Base-by-base conservation (phyloP, 2,888 invertebrate species). In the Harpagoxenus sublaevis region DNA sequence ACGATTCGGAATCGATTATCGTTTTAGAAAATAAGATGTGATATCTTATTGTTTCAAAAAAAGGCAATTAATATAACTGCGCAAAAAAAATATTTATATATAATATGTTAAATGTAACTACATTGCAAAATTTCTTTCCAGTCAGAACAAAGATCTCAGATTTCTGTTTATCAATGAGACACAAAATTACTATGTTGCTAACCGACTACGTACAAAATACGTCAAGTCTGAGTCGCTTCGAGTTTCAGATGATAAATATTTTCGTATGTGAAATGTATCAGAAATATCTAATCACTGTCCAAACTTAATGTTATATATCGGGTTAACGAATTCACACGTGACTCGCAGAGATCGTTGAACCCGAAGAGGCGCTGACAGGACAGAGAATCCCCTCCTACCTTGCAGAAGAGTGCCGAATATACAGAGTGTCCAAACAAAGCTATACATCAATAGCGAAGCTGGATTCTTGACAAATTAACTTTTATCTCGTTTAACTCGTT, bases 271-370 rank as follows among this genome's bases (percentile, higher is more conserved):
- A 23, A 18, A 23, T 28, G 5, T 51, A 53, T 10, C 28, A n/a
- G 28, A 28, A 12, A 48, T 39, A 45, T 15, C 71, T 71, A 81
- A 71, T 81, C 57, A 60, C 45, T 79, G 18, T 60, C 23, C 60
- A 71, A 60, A 79, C 23, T 23, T 31, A 79, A 79, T 70, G 57
- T 79, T 57, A 60, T 70, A 48, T 39, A 71, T 62, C 39, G 39
- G 42, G 8, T 81, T 71, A 81, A 81, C 60, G 71, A 79, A 71
- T 79, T 60, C 48, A 70, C 70, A 79, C 60, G 45, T 71, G 79
- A 81, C 55, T 78, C 23, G 15, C 45, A 88, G 91, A 92, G 94
- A 94, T 94, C 94, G 92, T 94, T 94, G 94, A 94, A 94, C 94
- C 92, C 94, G 88, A 92, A 93, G 91, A 92, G 89, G 87, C 91